Conservation (phyloP, 2,888 invertebrate species). For the Oscheius sp. region DNA sequence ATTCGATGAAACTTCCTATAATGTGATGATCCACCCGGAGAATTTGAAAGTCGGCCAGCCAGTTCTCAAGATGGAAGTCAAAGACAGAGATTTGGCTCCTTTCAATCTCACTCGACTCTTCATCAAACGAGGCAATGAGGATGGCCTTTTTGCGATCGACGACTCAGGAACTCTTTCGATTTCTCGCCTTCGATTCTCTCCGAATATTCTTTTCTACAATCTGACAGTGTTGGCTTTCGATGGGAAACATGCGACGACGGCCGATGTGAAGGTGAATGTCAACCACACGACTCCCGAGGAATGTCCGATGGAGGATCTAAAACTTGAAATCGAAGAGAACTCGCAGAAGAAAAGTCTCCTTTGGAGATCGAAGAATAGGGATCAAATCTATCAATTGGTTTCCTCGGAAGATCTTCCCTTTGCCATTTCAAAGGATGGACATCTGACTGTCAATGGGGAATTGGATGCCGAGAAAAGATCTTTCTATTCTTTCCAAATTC, state of each 20-base stretch:
- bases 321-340: not conserved
- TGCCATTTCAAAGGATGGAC: constrained; percentile 36
- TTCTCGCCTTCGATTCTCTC: constrained; percentile 5
- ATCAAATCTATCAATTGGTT: constrained; percentile 34
- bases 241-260: constrained; percentile 71
- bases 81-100: constrained; percentile 55
- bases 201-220: constrained; percentile 6
- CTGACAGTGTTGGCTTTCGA: constrained; percentile 60
- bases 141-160: constrained; percentile 52
- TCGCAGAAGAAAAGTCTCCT: constrained; percentile 6
- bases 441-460: constrained; percentile 6
- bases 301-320: not conserved
- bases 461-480: constrained; percentile 25
- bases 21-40: constrained; percentile 34
- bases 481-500: constrained; percentile 10
- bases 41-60: constrained; percentile 26
- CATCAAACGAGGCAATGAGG: constrained; percentile 57
- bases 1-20: constrained; percentile 50
- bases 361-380: not conserved
- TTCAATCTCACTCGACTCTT: constrained; percentile 52
- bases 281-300: not conserved
- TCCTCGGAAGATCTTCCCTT: constrained; percentile 43
- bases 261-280: constrained; percentile 77
- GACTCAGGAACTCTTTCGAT: constrained; percentile 38
- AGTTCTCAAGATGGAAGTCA: constrained; percentile 28